Evolutionary conservation across 2,797 vertebrate species (phyloP), one percentile per base, ranked within the genome.

Genomic region (Pangasius sanitwongsei): DNA sequence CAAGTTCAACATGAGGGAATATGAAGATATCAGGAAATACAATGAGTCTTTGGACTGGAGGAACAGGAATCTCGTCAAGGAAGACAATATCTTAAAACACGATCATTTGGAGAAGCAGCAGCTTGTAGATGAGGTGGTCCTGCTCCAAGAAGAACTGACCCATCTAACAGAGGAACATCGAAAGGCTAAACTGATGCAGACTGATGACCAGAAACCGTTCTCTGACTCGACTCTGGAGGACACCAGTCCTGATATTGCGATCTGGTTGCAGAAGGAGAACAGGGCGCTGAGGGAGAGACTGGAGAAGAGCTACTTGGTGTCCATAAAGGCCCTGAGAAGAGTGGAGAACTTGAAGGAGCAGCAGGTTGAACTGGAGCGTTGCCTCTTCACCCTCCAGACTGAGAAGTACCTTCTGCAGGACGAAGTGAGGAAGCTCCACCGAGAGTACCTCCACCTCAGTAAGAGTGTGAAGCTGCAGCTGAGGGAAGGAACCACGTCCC

Each of bases 221-320:
- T 2, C 61, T n/a, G 25, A 65, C 61, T 65, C 25, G 6, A 61
- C 20, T n/a, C 28, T 13, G n/a, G 65, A 67, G 28, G 65, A n/a
- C 28, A 31, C 4, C 12, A 67, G n/a, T 31, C n/a, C n/a, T 67
- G 65, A 67, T n/a, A 31, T 13, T 13, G 65, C 28, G 11, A n/a
- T 31, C 65, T 13, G 12, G 28, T 31, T 67, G 15, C 65, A 67
- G n/a, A 67, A 31, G 65, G 65, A 95, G 61, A 95, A 95, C 88
- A 85, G 91, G 88, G 67, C 92, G 74, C 92, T 96, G 23, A 94
- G 93, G 89, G 93, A 93, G 81, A 92, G 94, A 81, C 89, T 96
- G 6, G 92, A 94, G 86, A 92, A 92, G 83, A 90, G 92, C 25
- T 87, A 57, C 53, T 92, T 93, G 69, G 89, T 92, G 61, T 88